Evolutionary conservation across 1,140 invertebrate genomes (phyloP).

Genomic region (Lepidostoma basale): DNA sequence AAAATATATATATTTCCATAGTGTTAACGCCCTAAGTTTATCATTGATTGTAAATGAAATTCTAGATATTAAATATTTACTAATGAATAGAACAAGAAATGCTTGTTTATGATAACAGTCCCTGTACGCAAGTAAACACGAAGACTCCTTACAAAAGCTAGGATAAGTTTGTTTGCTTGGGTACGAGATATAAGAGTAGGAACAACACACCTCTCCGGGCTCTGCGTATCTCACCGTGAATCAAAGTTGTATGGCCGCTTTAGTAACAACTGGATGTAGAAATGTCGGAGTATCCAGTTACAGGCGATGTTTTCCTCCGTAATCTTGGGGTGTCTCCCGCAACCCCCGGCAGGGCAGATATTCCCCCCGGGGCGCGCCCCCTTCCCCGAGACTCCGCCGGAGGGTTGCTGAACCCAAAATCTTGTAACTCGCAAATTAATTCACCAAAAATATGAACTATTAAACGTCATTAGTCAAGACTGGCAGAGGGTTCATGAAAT

Average conservation of each 20-base stretch:
- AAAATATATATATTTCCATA: too few relatives aligned
- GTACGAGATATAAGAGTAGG: too few relatives aligned
- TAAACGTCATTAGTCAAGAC: constrained; percentile 47
- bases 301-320: constrained; percentile 42
- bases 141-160: too few relatives aligned
- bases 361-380: constrained; percentile 9
- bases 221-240: constrained; percentile 39
- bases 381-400: constrained; percentile 9
- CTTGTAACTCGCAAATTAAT: constrained; percentile 47
- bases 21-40: too few relatives aligned
- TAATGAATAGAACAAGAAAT: too few relatives aligned
- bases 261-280: constrained; percentile 42
- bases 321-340: too few relatives aligned
- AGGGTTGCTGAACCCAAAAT: constrained; percentile 40
- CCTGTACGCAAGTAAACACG: too few relatives aligned
- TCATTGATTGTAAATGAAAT: too few relatives aligned
- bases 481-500: constrained; percentile 39
- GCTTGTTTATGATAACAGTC: too few relatives aligned
- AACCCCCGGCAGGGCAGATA: constrained; percentile 2
- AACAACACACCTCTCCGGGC: too few relatives aligned
- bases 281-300: constrained; percentile 46
- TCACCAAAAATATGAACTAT: constrained; percentile 48
- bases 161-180: too few relatives aligned
- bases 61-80: too few relatives aligned
- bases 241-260: constrained; percentile 39